Percentiles rank a stretch among this genome's conserved stretches.
Conservation (phyloP, 2,888 invertebrate species). For the Metallyticus violacea region DNA sequence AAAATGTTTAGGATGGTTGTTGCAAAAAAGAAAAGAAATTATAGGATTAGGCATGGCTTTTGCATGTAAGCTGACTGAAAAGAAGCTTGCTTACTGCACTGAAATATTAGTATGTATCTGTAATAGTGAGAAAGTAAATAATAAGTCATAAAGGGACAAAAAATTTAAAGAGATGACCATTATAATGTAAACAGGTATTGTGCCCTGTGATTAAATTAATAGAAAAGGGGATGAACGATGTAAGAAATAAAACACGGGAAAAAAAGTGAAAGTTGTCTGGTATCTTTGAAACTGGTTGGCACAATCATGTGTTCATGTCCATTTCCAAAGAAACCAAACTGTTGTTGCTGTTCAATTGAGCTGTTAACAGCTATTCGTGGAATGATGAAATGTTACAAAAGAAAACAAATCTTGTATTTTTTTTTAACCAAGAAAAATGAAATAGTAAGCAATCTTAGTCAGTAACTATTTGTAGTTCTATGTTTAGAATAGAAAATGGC, state of each 20-base stretch:
- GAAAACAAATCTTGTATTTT: constrained; percentile 1
- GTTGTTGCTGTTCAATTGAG: neutral
- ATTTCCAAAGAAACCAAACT: neutral
- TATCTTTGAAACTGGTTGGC: neutral
- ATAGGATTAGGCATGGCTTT: neutral
- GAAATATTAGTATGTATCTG: neutral
- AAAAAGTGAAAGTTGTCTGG: neutral
- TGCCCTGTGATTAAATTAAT: neutral
- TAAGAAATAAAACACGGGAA: neutral
- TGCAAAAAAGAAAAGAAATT: neutral
- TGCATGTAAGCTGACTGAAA: neutral
- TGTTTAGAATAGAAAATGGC: constrained; percentile 15
- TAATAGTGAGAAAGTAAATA: neutral
- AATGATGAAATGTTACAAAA: neutral
- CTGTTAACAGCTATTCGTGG: neutral
- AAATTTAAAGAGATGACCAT: too few relatives aligned
- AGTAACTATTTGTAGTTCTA: constrained; percentile 5
- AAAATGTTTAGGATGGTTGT: neutral
- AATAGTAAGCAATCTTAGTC: constrained; percentile 11
- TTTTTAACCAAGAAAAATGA: constrained; percentile 4
- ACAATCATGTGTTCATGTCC: neutral
- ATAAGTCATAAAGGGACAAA: neutral
- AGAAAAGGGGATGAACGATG: neutral
- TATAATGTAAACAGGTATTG: too few relatives aligned
- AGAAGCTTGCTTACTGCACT: neutral